phyloP scores from a whole-genome alignment of 1,140 invertebrate species.

The Drosophila kanapiae region DNA sequence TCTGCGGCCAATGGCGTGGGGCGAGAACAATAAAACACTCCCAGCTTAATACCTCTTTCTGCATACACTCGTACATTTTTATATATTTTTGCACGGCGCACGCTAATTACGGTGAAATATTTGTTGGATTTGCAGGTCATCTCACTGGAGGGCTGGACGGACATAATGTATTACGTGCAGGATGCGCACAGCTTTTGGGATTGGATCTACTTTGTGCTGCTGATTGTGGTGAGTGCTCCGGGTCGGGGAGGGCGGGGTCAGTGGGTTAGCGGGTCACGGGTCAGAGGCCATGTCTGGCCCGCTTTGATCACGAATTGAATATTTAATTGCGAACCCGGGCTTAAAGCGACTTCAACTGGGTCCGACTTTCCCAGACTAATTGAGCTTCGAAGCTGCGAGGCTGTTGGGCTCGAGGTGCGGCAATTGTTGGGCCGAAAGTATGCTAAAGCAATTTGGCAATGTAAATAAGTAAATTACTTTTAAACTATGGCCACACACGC shows the following conservation, averaged over 20 bases:
- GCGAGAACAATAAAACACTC: constrained; percentile 47
- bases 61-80: constrained; percentile 13
- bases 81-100: constrained; percentile 19
- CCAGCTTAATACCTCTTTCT: constrained; percentile 1
- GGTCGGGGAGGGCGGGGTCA: neutral
- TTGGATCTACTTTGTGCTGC: constrained; percentile 99
- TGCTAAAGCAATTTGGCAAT: constrained; percentile 68
- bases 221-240: constrained; percentile 97
- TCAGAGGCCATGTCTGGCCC: constrained; percentile 17
- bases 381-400: constrained; percentile 17
- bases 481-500: constrained; percentile 56
- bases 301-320: constrained; percentile 61
- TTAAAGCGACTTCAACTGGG: constrained; percentile 6
- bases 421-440: constrained; percentile 18
- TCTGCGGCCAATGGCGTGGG: constrained; percentile 21
- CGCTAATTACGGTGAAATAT: constrained; percentile 58
- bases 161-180: constrained; percentile 98
- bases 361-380: constrained; percentile 19
- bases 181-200: constrained; percentile 99
- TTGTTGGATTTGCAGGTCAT: constrained; percentile 88
- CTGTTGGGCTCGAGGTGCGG: neutral
- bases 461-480: constrained; percentile 77
- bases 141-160: constrained; percentile 97
- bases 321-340: constrained; percentile 43
- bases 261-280: constrained; percentile 21